These are phyloP conservation scores for Pseudochirops cupreus DNA, from an alignment of 2,797 vertebrate genomes.

Conservation along the genomic window DNA sequence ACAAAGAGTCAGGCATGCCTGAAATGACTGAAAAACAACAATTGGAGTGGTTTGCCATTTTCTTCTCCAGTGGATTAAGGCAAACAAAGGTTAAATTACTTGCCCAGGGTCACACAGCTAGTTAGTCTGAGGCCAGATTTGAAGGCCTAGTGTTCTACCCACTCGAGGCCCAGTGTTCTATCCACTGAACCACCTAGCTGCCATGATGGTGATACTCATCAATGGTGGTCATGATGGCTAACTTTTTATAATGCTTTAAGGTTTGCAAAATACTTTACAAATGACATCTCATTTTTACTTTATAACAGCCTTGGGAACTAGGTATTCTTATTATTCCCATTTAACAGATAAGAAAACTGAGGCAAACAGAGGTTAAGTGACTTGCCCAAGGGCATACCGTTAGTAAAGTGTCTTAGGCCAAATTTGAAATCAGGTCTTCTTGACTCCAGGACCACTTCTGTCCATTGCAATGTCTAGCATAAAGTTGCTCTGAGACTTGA, in stretches of 20 bases:
- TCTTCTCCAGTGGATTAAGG: neutral
- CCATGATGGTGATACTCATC: neutral
- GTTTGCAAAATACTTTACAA: neutral
- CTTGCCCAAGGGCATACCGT: neutral
- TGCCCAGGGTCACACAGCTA: neutral
- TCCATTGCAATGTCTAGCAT: neutral
- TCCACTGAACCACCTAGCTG: neutral
- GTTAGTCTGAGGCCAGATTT: too few relatives aligned
- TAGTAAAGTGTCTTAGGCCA: neutral
- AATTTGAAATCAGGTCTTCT: neutral
- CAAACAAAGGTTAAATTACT: neutral
- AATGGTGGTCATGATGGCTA: neutral
- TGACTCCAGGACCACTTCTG: neutral
- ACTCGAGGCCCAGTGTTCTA: neutral
- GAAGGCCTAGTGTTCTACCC: neutral
- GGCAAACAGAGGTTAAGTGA: neutral
- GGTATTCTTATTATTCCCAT: neutral
- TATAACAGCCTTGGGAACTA: neutral
- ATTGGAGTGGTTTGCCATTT: neutral
- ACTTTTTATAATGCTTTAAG: neutral
- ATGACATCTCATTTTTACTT: neutral
- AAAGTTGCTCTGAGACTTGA: neutral
- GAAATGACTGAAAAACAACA: neutral
- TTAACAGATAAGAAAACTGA: neutral
- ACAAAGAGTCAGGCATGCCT: neutral